Conservation (phyloP, 2,113 vertebrate genomes). For the Scomber colias region DNA sequence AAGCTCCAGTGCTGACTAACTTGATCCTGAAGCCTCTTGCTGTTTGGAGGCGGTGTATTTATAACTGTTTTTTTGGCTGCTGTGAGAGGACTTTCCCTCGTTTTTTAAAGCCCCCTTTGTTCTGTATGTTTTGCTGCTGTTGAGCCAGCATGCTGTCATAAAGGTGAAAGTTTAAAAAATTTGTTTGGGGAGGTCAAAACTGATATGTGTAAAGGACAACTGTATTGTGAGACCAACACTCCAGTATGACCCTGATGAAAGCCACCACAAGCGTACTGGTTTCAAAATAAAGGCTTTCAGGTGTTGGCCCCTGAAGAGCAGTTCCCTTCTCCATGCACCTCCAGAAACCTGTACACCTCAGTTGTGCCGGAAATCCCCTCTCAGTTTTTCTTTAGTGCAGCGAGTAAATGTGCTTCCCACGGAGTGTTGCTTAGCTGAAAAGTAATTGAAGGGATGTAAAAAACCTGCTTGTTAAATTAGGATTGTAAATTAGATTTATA, state of each 20-base stretch:
- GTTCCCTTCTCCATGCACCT: no score
- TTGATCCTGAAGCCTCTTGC: background rate
- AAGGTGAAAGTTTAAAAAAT: background rate
- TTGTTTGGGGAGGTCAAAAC: background rate
- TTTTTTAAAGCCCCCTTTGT: background rate
- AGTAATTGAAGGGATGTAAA: constrained; percentile 24
- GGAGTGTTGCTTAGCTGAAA: constrained; percentile 1
- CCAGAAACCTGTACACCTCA: no score
- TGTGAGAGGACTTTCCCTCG: background rate
- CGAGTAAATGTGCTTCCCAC: background rate
- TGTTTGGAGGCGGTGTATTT: background rate
- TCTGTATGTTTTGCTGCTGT: background rate
- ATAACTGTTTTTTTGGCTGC: background rate
- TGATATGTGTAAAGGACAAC: no score
- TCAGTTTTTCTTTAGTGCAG: background rate
- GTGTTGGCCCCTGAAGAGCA: no score
- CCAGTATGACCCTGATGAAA: no score
- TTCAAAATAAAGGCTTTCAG: no score
- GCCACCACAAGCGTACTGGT: no score
- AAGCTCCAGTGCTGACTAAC: background rate
- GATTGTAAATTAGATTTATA: constrained; percentile 38
- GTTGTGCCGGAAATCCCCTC: no score
- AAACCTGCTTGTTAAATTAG: constrained; percentile 24
- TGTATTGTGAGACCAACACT: no score
- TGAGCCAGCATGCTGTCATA: constrained; percentile 20